These are phyloP conservation scores for Pristionchus entomophagus DNA, from an alignment of 2,888 invertebrate species.

Conservation along the genomic window DNA sequence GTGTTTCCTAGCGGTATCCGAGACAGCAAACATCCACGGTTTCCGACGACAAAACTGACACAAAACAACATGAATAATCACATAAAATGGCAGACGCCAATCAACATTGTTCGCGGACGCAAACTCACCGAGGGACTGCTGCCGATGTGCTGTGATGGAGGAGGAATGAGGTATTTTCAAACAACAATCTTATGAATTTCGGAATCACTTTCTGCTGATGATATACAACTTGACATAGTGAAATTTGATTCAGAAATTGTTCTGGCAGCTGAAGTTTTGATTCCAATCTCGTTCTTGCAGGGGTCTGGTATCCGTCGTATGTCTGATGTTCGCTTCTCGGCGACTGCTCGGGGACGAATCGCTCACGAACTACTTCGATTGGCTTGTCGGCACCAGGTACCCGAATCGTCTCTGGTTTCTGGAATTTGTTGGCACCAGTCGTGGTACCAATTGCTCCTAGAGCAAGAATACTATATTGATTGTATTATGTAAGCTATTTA, in stretches of 20 bases:
- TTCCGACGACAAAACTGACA: background rate
- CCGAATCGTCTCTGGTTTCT: no score
- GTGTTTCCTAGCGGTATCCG: background rate
- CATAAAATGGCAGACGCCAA: constrained; percentile 53
- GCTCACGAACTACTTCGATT: constrained; percentile 66
- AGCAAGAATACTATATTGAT: no score
- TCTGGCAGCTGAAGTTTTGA: constrained; percentile 44
- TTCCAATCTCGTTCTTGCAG: constrained; percentile 47
- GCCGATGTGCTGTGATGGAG: constrained; percentile 70
- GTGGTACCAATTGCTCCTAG: no score
- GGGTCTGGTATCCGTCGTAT: constrained; percentile 70
- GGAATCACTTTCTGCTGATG: no score
- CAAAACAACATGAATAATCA: background rate
- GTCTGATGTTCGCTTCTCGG: constrained; percentile 68
- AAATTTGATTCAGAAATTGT: constrained; percentile 25
- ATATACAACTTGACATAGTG: background rate
- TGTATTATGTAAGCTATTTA: no score
- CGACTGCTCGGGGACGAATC: constrained; percentile 69
- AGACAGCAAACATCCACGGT: background rate
- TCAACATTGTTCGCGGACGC: constrained; percentile 54
- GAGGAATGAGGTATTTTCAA: constrained; percentile 54
- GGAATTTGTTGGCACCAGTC: background rate
- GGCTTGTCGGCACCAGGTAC: constrained; percentile 70
- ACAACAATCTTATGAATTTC: background rate
- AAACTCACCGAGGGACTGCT: constrained; percentile 59